These are phyloP conservation scores for Mus caroli DNA, from an alignment of 2,797 vertebrate genomes.

Conservation along the genomic window DNA sequence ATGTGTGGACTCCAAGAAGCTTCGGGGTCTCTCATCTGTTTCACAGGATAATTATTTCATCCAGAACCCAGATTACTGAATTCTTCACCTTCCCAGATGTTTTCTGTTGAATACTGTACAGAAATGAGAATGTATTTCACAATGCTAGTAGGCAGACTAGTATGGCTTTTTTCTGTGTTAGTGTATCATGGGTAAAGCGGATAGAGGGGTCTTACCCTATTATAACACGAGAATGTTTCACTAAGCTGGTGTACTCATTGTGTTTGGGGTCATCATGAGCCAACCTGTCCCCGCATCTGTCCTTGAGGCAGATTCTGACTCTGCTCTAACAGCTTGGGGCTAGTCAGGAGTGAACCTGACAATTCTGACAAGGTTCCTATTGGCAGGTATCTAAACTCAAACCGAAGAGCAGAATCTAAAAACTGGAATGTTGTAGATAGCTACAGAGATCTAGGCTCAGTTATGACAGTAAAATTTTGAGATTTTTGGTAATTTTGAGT, in stretches of 20 bases:
- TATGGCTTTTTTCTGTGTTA: background rate
- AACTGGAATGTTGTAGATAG: background rate
- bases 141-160: background rate
- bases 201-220: background rate
- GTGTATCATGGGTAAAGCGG: background rate
- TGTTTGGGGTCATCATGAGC: background rate
- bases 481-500: background rate
- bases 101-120: conserved; percentile 21
- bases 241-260: background rate
- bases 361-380: background rate
- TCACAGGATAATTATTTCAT: conserved; percentile 47
- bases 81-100: background rate
- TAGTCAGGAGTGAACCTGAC: background rate
- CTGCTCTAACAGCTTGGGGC: conserved; percentile 17
- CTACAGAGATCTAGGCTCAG: background rate
- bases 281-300: conserved; percentile 31
- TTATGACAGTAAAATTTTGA: conserved; percentile 19
- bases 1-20: background rate
- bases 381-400: background rate
- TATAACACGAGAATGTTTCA: background rate
- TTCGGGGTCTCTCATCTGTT: conserved; percentile 29
- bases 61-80: background rate
- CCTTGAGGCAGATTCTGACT: conserved; percentile 36
- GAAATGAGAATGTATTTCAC: background rate
- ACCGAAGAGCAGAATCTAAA: background rate